Evolutionary conservation across 2,888 invertebrate species (phyloP), one percentile per base, ranked within the genome.

Genomic region (Poecilobothrus nobilitatus): DNA sequence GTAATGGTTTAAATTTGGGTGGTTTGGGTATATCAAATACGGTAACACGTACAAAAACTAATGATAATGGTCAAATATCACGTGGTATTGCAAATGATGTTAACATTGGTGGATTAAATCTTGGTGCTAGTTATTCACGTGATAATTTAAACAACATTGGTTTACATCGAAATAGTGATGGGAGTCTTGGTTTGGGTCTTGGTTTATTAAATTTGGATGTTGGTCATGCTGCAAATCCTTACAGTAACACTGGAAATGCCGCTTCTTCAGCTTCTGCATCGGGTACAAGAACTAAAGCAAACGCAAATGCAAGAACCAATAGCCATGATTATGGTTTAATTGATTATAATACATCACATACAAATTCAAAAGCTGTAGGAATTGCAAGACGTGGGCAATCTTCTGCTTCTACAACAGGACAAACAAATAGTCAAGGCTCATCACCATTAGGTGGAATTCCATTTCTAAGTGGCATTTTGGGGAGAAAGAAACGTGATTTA

Each of bases 1-100:
- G 75, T 0, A 74, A 75, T 0, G 80, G 76, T 0, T 33, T 78
- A 1, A 78, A 78, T 9, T 6, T 80, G 5, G 80, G 80, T 0
- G 75, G 77, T 3, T 71, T 80, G n/a, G 77, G 77, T 37, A 64
- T 80, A 5, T 79, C 79, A 64, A 77, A 78, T 66, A 80, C 80
- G 0, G 21, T 80, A 61, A 79, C 80, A 5, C 75, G 76, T 15
- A 74, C 77, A 0, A 71, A 73, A 64, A 75, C 76, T 5, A 71
- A 75, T 10, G 75, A 76, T 6, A 78, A 79, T 69, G 79, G 79
- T 0, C 74, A 73, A 12, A 74, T 76, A 0, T 75, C 78, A 0
- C 63, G 67, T 66, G 67, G 71, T 6, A 71, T 79, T 12, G 70
- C 74, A 0, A 73, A 80, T 71, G 77, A 78, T 63, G 73, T 81